Evolutionary conservation across 2,797 vertebrate species (phyloP).

Genomic region (Pseudopleuronectes americanus): DNA sequence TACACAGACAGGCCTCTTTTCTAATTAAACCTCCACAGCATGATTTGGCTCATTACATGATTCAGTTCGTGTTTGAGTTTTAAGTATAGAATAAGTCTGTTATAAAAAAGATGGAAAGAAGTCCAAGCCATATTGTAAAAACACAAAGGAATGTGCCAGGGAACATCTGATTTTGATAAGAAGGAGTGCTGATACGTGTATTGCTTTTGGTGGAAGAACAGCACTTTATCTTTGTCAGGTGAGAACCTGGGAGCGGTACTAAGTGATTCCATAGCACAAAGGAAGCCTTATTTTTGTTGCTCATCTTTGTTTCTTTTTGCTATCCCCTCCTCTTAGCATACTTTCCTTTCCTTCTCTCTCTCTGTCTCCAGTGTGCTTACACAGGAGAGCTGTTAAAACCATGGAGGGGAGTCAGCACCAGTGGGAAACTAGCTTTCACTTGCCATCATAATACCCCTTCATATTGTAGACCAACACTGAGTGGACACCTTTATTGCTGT

Average conservation of each 20-base stretch:
- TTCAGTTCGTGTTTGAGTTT: background rate
- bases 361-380: constrained; percentile 24
- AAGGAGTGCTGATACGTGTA: constrained; percentile 1
- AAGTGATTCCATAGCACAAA: constrained; percentile 25
- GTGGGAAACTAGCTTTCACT: constrained; percentile 9
- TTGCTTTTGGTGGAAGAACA: constrained; percentile 12
- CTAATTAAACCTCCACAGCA: background rate
- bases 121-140: background rate
- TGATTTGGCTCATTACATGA: background rate
- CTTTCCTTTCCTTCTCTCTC: background rate
- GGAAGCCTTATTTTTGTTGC: constrained; percentile 22
- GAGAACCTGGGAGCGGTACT: constrained; percentile 9
- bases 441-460: constrained; percentile 14
- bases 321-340: too few relatives aligned
- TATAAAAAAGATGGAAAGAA: constrained; percentile 5
- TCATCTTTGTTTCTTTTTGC: constrained; percentile 1
- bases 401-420: constrained; percentile 29
- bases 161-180: constrained; percentile 59
- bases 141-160: constrained; percentile 24
- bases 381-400: constrained; percentile 41
- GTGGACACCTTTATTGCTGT: constrained; percentile 41
- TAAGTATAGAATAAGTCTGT: background rate
- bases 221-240: constrained; percentile 46
- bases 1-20: background rate
- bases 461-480: constrained; percentile 10